Base-by-base conservation (phyloP, 2,888 invertebrate species). In the Cheilosia soror region DNA sequence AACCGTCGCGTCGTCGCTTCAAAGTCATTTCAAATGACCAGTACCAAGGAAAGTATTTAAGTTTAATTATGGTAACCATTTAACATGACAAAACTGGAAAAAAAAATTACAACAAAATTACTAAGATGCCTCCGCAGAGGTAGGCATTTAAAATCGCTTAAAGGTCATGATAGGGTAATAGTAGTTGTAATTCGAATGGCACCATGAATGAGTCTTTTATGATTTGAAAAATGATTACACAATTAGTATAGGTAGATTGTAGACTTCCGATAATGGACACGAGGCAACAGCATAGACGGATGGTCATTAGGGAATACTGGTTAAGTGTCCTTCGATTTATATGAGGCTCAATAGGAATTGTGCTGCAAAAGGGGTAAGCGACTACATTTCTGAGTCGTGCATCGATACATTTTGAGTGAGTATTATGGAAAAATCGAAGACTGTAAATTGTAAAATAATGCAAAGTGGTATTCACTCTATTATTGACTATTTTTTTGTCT, bases 91-190 rank as follows among this genome's bases (percentile, higher is more conserved):
- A n/a, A 47, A 37, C 9, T 33, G 2, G 33, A n/a, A 40, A 40
- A 40, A 15, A 15, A 33, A 69, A 69, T 44, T 44, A 33, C 37
- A 71, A 49, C 3, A n/a, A 31, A 72, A 51, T 51, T 57, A 66
- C 29, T 31, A 42, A 63, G 53, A 55, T 55, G 37, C 47, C 65
- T 63, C 15, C 75, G 27, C 42, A 60, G 51, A 51, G 9, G n/a
- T n/a, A n/a, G n/a, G 58, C 51, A 76, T 60, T 76, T 66, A 68
- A 68, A 42, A 76, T 29, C 58, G 42, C 29, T 44, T 68, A 58
- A 60, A 60, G 68, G 76, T 44, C 76, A 51, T 51, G 51, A 60
- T 51, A 68, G 76, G 66, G 76, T 76, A 68, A 60, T 60, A 51
- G 40, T 68, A 51, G 40, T 66, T 75, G 75, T 40, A 58, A 58